Conservation (phyloP, 1,140 invertebrate genomes). For the Helicoverpa zea region DNA sequence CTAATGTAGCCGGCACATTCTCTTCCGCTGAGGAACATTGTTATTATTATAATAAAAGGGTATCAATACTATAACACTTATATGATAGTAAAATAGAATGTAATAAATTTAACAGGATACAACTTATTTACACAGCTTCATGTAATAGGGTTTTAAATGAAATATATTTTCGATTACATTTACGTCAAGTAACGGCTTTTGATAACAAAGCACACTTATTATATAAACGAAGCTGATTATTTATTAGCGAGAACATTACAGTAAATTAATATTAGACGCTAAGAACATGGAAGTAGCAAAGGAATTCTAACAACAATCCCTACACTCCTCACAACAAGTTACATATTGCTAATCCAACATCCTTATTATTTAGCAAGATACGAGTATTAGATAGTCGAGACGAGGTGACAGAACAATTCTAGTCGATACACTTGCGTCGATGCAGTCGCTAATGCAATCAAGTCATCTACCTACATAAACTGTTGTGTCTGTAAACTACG, state of each 20-base stretch:
- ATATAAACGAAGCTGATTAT: constrained; percentile 40
- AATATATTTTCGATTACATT: constrained; percentile 49
- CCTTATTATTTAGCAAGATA: constrained; percentile 52
- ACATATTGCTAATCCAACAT: constrained; percentile 49
- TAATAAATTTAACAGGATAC: constrained; percentile 85
- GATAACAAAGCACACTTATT: constrained; percentile 44
- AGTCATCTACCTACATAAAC: constrained; percentile 5
- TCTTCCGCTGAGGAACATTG: constrained; percentile 77
- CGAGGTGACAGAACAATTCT: constrained; percentile 26
- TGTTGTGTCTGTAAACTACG: constrained; percentile 20
- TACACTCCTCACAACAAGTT: constrained; percentile 51
- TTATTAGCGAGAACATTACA: constrained; percentile 37
- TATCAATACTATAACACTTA: constrained; percentile 84
- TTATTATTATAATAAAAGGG: constrained; percentile 76
- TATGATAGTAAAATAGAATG: constrained; percentile 85
- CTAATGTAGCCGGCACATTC: constrained; percentile 39
- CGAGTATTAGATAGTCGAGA: constrained; percentile 56
- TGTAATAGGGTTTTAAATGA: constrained; percentile 57
- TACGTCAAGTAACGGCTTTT: constrained; percentile 37
- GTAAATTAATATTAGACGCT: constrained; percentile 21
- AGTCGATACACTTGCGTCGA: constrained; percentile 14
- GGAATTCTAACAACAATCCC: constrained; percentile 44
- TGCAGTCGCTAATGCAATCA: constrained; percentile 31
- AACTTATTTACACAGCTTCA: constrained; percentile 84
- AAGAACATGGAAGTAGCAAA: constrained; percentile 46